phyloP scores from a whole-genome alignment of 2,888 invertebrate genomes.

The Halocaridina rubra region DNA sequence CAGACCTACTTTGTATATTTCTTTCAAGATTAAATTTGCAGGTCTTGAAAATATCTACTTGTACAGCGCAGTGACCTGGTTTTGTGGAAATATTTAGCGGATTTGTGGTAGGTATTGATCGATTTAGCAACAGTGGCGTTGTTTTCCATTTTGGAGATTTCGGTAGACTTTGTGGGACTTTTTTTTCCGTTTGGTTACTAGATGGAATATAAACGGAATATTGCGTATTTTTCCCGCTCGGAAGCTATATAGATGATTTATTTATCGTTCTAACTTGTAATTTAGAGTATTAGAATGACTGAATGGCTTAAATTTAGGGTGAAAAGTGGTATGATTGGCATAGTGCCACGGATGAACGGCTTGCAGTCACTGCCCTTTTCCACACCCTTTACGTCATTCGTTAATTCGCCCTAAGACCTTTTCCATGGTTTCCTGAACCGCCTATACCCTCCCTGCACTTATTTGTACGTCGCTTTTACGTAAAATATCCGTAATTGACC shows the following conservation, averaged over 20 bases:
- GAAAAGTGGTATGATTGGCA: too few species aligned
- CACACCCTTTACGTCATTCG: too few species aligned
- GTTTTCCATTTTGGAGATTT: conserved; percentile 18
- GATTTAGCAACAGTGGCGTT: conserved; percentile 32
- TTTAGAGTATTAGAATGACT: background rate
- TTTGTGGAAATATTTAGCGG: background rate
- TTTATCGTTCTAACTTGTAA: too few species aligned
- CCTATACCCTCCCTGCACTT: too few species aligned
- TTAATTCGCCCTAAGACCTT: too few species aligned
- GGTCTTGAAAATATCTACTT: background rate
- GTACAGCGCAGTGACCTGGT: background rate
- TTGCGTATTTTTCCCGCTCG: too few species aligned
- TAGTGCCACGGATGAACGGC: too few species aligned
- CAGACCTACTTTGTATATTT: background rate
- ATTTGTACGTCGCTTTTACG: too few species aligned
- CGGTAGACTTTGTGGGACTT: background rate
- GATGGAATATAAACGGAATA: background rate
- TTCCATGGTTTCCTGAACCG: too few species aligned
- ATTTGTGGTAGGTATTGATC: conserved; percentile 30
- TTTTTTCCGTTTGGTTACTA: background rate
- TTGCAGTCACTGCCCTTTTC: too few species aligned
- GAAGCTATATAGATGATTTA: background rate
- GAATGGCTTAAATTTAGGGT: background rate
- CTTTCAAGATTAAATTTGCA: too few species aligned
- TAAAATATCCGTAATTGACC: too few species aligned